Evolutionary conservation across 2,797 vertebrate species (phyloP).

Genomic region (Argentina silus): DNA sequence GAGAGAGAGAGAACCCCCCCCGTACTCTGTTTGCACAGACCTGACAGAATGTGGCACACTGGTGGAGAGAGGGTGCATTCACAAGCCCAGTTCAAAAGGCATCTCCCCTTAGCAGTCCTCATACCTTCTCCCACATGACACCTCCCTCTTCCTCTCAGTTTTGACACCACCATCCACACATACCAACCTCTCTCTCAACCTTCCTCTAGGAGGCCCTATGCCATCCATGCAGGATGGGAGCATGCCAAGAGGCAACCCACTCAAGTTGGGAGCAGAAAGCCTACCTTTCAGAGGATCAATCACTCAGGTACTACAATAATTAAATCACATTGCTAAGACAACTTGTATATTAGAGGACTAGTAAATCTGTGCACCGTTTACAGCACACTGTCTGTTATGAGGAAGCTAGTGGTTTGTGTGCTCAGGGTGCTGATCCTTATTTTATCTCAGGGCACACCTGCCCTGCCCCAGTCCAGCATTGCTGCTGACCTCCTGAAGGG

Average conservation of each 20-base stretch:
- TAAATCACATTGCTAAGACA: background rate
- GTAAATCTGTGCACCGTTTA: background rate
- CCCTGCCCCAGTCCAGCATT: constrained; percentile 87
- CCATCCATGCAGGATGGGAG: constrained; percentile 85
- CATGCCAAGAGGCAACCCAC: constrained; percentile 83
- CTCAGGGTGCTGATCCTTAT: rapidly evolving
- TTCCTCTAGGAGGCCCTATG: constrained; percentile 74
- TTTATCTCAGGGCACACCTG: constrained; percentile 87
- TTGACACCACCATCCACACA: background rate
- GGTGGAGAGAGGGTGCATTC: background rate
- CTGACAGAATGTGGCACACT: constrained; percentile 18
- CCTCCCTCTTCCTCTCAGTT: background rate
- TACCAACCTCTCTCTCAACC: background rate
- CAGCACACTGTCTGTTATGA: background rate
- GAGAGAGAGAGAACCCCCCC: background rate
- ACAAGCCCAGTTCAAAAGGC: constrained; percentile 8
- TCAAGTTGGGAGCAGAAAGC: constrained; percentile 84
- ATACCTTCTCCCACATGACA: background rate
- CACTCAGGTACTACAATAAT: constrained; percentile 83
- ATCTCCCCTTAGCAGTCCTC: background rate
- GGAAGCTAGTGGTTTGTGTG: background rate
- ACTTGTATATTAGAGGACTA: background rate
- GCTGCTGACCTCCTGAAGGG: constrained; percentile 92
- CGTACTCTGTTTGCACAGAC: constrained; percentile 20
- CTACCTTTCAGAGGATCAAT: constrained; percentile 88